Percentiles rank a stretch among this genome's conserved stretches.
phyloP scores from a whole-genome alignment of 2,888 invertebrate genomes.

The Eurytoma californica region DNA sequence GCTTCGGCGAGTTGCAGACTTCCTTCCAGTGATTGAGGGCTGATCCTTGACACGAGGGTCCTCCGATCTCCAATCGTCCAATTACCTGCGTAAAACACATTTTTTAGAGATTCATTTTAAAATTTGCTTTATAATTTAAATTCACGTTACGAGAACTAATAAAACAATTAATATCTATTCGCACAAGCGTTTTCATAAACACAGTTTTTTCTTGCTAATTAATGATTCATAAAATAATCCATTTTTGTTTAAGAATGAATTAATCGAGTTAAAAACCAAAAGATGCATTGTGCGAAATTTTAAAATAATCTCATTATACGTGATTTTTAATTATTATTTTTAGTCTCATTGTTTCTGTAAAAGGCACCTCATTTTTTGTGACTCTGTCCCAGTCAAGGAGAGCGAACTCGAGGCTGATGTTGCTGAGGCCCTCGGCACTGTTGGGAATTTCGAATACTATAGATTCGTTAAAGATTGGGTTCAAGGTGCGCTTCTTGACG shows the following conservation, averaged over 20 bases:
- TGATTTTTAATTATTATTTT: too few relatives aligned
- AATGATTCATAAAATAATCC: too few relatives aligned
- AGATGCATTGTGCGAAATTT: too few relatives aligned
- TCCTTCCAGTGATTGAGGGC: conserved; percentile 97
- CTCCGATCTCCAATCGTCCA: conserved; percentile 95
- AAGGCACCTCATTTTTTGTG: conserved; percentile 92
- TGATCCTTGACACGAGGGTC: conserved; percentile 85
- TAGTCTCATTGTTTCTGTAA: background rate
- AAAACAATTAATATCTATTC: too few relatives aligned
- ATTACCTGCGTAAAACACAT: conserved; percentile 83
- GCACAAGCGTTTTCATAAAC: too few relatives aligned
- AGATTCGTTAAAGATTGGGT: conserved; percentile 99
- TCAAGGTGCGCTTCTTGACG: conserved; percentile 97
- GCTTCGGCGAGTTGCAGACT: conserved; percentile 96
- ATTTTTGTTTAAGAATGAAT: too few relatives aligned
- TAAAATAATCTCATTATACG: too few relatives aligned
- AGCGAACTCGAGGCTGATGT: conserved; percentile 90
- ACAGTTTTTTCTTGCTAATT: too few relatives aligned
- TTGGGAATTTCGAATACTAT: conserved; percentile 98
- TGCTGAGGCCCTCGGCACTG: conserved; percentile 85
- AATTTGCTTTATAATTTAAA: background rate
- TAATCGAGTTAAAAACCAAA: too few relatives aligned
- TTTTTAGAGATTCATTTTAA: conserved; percentile 64
- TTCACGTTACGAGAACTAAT: too few relatives aligned
- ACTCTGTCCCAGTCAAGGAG: conserved; percentile 98